Evolutionary conservation across 2,113 vertebrate species (phyloP).

Genomic region (Xyliphius kryptos): DNA sequence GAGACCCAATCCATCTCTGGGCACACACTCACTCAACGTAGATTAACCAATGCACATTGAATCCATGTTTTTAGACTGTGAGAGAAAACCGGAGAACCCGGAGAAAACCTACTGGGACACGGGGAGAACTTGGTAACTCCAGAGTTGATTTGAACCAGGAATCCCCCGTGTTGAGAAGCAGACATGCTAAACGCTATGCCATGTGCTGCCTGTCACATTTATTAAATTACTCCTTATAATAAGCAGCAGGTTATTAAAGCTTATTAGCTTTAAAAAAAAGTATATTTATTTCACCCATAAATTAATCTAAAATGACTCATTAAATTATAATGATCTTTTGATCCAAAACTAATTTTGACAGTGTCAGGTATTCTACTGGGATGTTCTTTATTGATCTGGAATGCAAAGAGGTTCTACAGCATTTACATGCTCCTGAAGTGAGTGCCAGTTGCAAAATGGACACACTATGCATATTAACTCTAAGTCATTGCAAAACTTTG

Average conservation of each 20-base stretch:
- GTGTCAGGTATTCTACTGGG: not conserved
- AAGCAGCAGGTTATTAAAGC: not conserved
- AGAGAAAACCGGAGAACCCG: too few relatives aligned
- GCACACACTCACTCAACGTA: too few relatives aligned
- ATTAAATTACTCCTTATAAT: too few relatives aligned
- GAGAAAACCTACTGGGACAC: too few relatives aligned
- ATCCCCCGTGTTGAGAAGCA: too few relatives aligned
- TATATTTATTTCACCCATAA: not conserved
- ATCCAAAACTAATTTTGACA: slow-evolving; percentile 11
- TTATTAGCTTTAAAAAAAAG: slow-evolving; percentile 15
- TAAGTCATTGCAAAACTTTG: slow-evolving; percentile 11
- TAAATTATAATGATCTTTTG: slow-evolving; percentile 12
- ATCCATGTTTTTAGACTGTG: too few relatives aligned
- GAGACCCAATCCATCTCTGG: too few relatives aligned
- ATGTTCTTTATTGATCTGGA: slow-evolving; percentile 24
- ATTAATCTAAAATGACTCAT: not conserved
- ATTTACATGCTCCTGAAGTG: slow-evolving; percentile 4
- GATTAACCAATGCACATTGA: too few relatives aligned
- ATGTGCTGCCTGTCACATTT: too few relatives aligned
- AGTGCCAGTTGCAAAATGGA: slow-evolving; percentile 14
- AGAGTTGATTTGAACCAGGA: too few relatives aligned
- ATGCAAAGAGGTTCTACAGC: slow-evolving; percentile 9
- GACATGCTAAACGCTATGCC: too few relatives aligned
- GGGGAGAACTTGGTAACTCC: too few relatives aligned
- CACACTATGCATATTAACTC: slow-evolving; percentile 32